Conservation (phyloP, 1,140 invertebrate genomes). For the Colletes latitarsis region DNA sequence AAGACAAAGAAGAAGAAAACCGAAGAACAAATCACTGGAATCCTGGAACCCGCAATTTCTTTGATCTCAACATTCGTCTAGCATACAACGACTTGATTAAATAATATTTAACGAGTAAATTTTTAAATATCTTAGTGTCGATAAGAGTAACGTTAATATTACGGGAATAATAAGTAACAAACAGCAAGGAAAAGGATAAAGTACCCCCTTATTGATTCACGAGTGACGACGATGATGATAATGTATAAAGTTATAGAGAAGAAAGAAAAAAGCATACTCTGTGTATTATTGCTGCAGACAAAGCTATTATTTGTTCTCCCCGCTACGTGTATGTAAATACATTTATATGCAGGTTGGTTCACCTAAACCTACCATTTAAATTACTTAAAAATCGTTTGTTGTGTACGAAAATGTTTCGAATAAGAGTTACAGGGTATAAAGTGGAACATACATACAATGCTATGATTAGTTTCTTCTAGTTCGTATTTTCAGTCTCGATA, state of each 20-base stretch:
- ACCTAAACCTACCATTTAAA: too few relatives aligned
- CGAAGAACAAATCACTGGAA: slow-evolving; percentile 54
- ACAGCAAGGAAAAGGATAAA: slow-evolving; percentile 43
- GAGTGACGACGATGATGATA: slow-evolving; percentile 27
- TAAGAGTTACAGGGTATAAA: too few relatives aligned
- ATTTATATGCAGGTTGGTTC: slow-evolving; percentile 48
- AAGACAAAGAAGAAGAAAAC: slow-evolving; percentile 10
- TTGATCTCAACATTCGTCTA: slow-evolving; percentile 81
- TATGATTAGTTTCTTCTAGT: too few relatives aligned
- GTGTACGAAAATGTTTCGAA: too few relatives aligned
- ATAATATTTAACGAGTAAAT: slow-evolving; percentile 71
- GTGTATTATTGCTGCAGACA: slow-evolving; percentile 75
- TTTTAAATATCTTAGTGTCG: slow-evolving; percentile 70
- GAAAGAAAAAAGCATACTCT: slow-evolving; percentile 65
- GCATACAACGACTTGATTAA: slow-evolving; percentile 78
- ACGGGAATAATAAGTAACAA: slow-evolving; percentile 57
- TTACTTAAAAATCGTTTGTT: too few relatives aligned
- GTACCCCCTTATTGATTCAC: slow-evolving; percentile 55
- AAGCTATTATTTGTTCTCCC: slow-evolving; percentile 64
- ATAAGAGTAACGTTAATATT: slow-evolving; percentile 65
- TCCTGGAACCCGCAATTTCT: slow-evolving; percentile 77
- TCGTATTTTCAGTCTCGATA: too few relatives aligned
- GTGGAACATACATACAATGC: too few relatives aligned
- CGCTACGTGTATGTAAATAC: slow-evolving; percentile 69
- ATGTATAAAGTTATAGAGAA: slow-evolving; percentile 73